Conservation (phyloP, 2,888 invertebrate species). For the Yponomeuta cagnagella region DNA sequence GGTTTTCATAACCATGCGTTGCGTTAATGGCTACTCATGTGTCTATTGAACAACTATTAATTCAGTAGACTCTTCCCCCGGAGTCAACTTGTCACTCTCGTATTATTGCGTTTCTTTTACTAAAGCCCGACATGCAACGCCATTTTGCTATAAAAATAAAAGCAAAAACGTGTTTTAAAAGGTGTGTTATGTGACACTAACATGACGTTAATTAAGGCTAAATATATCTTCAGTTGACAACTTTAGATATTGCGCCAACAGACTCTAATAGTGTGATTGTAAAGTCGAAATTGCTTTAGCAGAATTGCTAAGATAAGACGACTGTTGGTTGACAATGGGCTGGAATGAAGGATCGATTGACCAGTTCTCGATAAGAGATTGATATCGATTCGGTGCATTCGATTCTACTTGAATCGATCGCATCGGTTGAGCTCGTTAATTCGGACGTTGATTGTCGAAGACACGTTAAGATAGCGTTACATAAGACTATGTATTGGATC, state of each 20-base stretch:
- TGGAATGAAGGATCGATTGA: constrained; percentile 56
- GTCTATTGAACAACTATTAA: too few relatives aligned
- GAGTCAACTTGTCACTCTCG: too few relatives aligned
- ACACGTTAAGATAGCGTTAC: neutral
- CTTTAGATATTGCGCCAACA: constrained; percentile 2
- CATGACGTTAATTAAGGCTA: constrained; percentile 48
- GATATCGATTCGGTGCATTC: constrained; percentile 30
- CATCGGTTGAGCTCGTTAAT: constrained; percentile 46
- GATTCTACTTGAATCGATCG: constrained; percentile 31
- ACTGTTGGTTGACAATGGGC: constrained; percentile 45
- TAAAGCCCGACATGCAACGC: neutral
- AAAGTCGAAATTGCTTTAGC: neutral
- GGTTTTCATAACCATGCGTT: too few relatives aligned
- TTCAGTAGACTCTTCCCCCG: too few relatives aligned
- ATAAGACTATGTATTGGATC: neutral
- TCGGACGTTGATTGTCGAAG: constrained; percentile 40
- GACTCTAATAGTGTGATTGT: neutral
- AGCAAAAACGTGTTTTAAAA: constrained; percentile 9
- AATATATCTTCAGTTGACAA: constrained; percentile 10
- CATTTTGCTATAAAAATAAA: neutral
- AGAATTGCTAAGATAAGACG: neutral
- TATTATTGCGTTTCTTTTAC: neutral
- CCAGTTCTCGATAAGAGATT: constrained; percentile 46
- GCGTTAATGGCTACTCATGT: too few relatives aligned
- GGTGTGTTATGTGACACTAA: constrained; percentile 33